Conservation (phyloP, 1,140 invertebrate species). For the Arctopsyche grandis region DNA sequence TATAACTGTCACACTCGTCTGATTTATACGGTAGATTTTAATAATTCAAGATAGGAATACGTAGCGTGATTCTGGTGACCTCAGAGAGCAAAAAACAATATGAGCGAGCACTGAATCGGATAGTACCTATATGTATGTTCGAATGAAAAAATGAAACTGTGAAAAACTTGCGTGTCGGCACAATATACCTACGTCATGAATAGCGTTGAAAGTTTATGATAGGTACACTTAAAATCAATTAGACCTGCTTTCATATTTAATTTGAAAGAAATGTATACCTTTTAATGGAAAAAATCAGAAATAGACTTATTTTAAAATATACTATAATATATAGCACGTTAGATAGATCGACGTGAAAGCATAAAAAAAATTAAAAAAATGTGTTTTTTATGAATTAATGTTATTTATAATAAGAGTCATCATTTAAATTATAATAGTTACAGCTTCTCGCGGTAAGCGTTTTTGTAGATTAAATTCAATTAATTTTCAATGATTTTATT, state of each 20-base stretch:
- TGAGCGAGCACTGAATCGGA: neutral
- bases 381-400: too few relatives aligned
- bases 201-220: neutral
- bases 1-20: neutral
- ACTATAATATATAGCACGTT: too few relatives aligned
- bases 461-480: too few relatives aligned
- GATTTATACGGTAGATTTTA: neutral
- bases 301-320: too few relatives aligned
- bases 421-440: too few relatives aligned
- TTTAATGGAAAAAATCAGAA: too few relatives aligned
- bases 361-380: too few relatives aligned
- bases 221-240: neutral
- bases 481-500: too few relatives aligned
- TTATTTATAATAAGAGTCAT: too few relatives aligned
- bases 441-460: too few relatives aligned
- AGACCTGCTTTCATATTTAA: neutral
- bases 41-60: neutral
- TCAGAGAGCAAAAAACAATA: neutral
- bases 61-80: neutral
- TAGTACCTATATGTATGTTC: neutral
- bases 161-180: neutral
- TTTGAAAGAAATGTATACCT: too few relatives aligned
- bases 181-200: neutral
- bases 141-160: neutral
- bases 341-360: too few relatives aligned